Evolutionary conservation across 2,888 invertebrate species (phyloP), one percentile per base, ranked within the genome.

Genomic region (Platycnemis pennipes): DNA sequence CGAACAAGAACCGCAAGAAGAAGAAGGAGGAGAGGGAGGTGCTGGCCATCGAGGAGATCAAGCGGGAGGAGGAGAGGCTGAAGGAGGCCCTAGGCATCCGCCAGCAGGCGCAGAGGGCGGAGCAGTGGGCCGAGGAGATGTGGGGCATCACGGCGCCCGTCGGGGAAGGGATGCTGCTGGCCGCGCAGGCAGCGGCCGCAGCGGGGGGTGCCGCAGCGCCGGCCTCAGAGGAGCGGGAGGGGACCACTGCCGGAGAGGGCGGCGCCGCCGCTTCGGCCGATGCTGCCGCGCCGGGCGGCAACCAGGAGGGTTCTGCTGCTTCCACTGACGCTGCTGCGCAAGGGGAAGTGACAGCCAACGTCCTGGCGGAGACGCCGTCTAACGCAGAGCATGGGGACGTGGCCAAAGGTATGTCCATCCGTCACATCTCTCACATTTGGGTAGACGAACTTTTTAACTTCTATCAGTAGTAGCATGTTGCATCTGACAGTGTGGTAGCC

Each of bases 1-100:
- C 63, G 91, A 56, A 56, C 44, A 91, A 91, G 63, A 69, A 44
- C 3, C 91, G 91, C 63, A 89, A 89, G 42, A 53, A 89, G 46
- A 69, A 69, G 63, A 89, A 69, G 45, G 89, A 89, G 22, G 49
- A 56, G 31, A 63, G 69, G 0, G 94, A 88, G 37, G 63, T 94
- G 42, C 88, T 88, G 56, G 89, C 88, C 45, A 94, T 94, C 44
- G 94, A 88, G 45, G 94, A 94, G 89, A 94, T 94, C 31, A 94
- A 94, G 77, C 88, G 89, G n/a, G 94, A 94, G 31, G 94, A 94
- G 45, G 94, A 94, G 46, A 45, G 85, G 77, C 86, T 94, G 31
- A 94, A 94, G 85, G 89, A 94, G 63, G 89, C 94, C 1, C 46
- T 94, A 31, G 49, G 88, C 11, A 87, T 88, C n/a, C 49, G 94